Evolutionary conservation across 2,888 invertebrate genomes (phyloP).

Genomic region (Quadroppia sp.): DNA sequence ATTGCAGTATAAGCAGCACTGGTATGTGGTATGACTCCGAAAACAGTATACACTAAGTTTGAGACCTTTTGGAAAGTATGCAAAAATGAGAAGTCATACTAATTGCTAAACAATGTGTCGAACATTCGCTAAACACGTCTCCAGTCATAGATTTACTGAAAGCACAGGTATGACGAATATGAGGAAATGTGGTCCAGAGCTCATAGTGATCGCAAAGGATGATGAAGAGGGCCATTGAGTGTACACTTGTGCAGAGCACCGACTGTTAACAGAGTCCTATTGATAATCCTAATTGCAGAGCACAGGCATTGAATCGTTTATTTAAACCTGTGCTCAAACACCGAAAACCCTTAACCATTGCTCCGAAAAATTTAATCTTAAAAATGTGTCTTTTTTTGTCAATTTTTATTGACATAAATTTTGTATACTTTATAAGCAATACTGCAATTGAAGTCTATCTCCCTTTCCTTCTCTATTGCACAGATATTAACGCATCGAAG

Average conservation of each 20-base stretch:
- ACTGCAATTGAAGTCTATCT: conserved; percentile 14
- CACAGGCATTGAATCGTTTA: neutral
- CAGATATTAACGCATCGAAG: conserved; percentile 28
- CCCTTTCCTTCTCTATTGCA: neutral
- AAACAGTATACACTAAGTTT: neutral
- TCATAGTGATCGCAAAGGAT: conserved; percentile 22
- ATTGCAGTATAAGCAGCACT: no score
- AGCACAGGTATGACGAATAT: conserved; percentile 22
- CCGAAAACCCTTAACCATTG: neutral
- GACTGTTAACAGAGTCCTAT: conserved; percentile 1
- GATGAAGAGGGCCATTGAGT: conserved; percentile 15
- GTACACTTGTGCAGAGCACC: neutral
- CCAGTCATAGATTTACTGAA: neutral
- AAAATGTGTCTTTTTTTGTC: neutral
- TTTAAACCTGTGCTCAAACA: conserved; percentile 17
- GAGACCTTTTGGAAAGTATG: neutral
- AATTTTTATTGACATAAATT: conserved; percentile 22
- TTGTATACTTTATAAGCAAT: neutral
- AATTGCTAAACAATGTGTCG: neutral
- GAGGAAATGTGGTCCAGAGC: conserved; percentile 27
- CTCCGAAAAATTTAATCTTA: neutral
- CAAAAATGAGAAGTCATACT: neutral
- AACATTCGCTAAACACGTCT: conserved; percentile 5
- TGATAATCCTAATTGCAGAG: conserved; percentile 7
- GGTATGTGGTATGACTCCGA: neutral